Conservation (phyloP, 2,888 invertebrate genomes). For the Fragum fragum region DNA sequence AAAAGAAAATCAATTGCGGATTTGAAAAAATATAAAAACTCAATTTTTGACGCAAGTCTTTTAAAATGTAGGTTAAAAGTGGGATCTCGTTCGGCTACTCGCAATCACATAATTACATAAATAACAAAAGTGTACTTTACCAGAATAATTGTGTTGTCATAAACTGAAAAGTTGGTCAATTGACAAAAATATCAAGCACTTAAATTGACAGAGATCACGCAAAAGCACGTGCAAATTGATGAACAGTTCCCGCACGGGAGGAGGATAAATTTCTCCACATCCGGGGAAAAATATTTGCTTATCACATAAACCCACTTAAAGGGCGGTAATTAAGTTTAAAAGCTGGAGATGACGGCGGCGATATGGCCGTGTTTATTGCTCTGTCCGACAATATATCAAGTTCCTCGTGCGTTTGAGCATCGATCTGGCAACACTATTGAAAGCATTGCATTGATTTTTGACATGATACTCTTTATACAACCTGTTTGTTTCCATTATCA, state of each 20-base stretch:
- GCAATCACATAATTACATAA: no score
- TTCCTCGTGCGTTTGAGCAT: not conserved
- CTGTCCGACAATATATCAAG: slow-evolving; percentile 34
- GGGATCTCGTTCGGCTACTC: no score
- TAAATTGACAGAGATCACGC: slow-evolving; percentile 22
- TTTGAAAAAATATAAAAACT: no score
- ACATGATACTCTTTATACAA: not conserved
- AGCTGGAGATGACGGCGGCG: slow-evolving; percentile 23
- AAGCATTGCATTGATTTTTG: slow-evolving; percentile 24
- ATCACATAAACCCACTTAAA: slow-evolving; percentile 40
- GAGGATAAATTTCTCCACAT: slow-evolving; percentile 30
- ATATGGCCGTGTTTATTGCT: slow-evolving; percentile 34
- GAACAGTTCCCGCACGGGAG: slow-evolving; percentile 14
- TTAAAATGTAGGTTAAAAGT: no score
- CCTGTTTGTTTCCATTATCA: not conserved
- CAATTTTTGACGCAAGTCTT: no score
- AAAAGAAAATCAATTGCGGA: no score
- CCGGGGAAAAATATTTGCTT: slow-evolving; percentile 35
- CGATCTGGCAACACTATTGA: slow-evolving; percentile 31
- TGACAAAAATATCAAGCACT: not conserved
- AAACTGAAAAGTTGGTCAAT: not conserved
- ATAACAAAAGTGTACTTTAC: not conserved
- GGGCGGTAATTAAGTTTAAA: slow-evolving; percentile 46
- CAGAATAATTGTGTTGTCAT: not conserved
- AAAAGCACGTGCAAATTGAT: slow-evolving; percentile 20